Percentiles rank a stretch among this genome's conserved stretches.
Conservation (phyloP, 2,797 vertebrate genomes). For the Anguilla obscura region DNA sequence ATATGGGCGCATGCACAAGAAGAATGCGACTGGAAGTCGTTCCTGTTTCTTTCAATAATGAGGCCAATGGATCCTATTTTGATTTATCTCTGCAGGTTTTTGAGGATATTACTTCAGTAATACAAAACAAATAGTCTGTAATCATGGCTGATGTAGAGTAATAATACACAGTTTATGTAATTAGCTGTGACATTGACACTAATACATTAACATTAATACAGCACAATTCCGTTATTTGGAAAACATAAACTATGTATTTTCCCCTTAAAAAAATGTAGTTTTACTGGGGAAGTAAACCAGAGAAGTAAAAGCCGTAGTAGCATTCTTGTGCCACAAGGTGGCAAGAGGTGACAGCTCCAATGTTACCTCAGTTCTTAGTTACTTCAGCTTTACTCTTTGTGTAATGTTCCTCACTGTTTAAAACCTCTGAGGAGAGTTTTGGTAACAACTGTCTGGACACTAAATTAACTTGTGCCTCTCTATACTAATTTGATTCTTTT, state of each 20-base stretch:
- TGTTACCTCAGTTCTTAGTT: slow-evolving; percentile 15
- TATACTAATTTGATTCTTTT: slow-evolving; percentile 1
- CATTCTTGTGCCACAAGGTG: slow-evolving; percentile 62
- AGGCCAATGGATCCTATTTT: neutral
- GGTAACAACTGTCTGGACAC: slow-evolving; percentile 36
- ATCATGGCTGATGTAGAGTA: too few species aligned
- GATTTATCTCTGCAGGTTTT: too few species aligned
- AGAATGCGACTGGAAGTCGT: neutral
- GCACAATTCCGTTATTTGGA: neutral
- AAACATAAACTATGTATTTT: neutral
- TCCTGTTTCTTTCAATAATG: neutral
- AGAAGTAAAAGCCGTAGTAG: slow-evolving; percentile 29
- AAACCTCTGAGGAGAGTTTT: slow-evolving; percentile 51
- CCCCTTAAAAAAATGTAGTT: neutral
- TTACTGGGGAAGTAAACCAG: neutral
- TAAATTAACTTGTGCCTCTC: neutral
- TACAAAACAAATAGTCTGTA: too few species aligned
- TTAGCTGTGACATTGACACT: neutral
- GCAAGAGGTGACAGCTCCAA: slow-evolving; percentile 60
- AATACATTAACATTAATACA: neutral
- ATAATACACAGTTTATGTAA: neutral
- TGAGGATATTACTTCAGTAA: too few species aligned
- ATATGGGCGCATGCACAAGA: neutral
- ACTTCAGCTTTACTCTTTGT: slow-evolving; percentile 46
- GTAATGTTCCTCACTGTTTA: slow-evolving; percentile 39